Conservation (phyloP, 2,113 vertebrate species). For the Alaudala cheleensis region DNA sequence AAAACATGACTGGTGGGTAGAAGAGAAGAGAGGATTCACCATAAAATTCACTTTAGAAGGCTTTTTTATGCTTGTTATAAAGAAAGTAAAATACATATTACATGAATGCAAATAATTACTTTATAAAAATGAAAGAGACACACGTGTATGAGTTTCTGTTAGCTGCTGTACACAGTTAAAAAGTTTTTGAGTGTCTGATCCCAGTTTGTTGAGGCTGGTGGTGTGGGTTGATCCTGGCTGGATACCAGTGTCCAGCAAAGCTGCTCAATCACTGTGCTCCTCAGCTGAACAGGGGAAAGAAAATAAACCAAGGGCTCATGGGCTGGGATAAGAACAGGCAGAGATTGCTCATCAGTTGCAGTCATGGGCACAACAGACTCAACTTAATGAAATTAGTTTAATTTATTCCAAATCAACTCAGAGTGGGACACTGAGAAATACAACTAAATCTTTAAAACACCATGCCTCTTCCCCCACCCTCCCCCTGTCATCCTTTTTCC, state of each 20-base stretch:
- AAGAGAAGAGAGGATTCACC: background rate
- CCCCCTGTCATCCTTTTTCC: background rate
- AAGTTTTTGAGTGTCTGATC: background rate
- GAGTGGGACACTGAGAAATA: background rate
- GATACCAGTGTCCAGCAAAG: background rate
- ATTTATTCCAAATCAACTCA: background rate
- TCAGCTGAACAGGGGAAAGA: background rate
- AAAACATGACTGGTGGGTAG: background rate
- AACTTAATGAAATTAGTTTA: rapidly evolving
- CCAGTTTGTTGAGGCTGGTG: background rate
- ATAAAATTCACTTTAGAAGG: background rate
- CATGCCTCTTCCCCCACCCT: rapidly evolving
- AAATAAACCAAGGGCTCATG: rapidly evolving
- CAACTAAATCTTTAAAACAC: background rate
- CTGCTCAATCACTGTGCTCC: background rate
- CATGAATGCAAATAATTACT: background rate
- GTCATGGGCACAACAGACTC: rapidly evolving
- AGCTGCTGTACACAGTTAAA: background rate
- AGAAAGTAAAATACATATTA: background rate
- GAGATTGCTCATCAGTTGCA: background rate
- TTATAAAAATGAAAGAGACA: background rate
- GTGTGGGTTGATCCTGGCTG: background rate
- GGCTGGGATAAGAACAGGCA: background rate
- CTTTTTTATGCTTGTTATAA: background rate
- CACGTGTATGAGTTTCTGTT: background rate